phyloP scores from a whole-genome alignment of 2,888 invertebrate species.

The Spilosoma lubricipeda region DNA sequence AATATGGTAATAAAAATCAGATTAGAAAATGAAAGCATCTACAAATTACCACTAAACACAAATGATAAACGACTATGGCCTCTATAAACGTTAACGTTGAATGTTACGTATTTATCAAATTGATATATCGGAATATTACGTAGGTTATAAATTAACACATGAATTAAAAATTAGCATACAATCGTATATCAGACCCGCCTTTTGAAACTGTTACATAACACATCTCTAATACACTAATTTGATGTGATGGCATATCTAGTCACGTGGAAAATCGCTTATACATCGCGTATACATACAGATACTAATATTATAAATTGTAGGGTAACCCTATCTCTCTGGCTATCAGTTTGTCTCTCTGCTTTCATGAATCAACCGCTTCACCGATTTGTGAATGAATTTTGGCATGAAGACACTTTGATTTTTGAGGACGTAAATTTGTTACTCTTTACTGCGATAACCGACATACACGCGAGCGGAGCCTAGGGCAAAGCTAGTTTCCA shows the following conservation, averaged over 20 bases:
- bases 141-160: conserved; percentile 47
- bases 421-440: too few relatives aligned
- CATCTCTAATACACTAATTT: not conserved
- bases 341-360: too few relatives aligned
- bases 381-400: too few relatives aligned
- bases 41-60: conserved; percentile 14
- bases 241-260: not conserved
- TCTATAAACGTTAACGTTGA: conserved; percentile 29
- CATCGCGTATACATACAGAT: not conserved
- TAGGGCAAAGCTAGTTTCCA: too few relatives aligned
- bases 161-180: conserved; percentile 51
- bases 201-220: not conserved
- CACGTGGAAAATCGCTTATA: not conserved
- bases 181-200: conserved; percentile 40
- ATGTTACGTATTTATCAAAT: conserved; percentile 36
- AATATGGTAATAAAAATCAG: conserved; percentile 5
- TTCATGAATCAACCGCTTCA: too few relatives aligned
- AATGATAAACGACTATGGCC: conserved; percentile 34
- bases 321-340: too few relatives aligned
- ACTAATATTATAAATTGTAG: not conserved
- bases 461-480: too few relatives aligned
- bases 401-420: too few relatives aligned
- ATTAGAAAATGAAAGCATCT: conserved; percentile 29
- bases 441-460: too few relatives aligned
- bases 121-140: conserved; percentile 30